These are phyloP conservation scores for Lasioglossum marginatum DNA, from an alignment of 2,888 invertebrate genomes.

Conservation along the genomic window DNA sequence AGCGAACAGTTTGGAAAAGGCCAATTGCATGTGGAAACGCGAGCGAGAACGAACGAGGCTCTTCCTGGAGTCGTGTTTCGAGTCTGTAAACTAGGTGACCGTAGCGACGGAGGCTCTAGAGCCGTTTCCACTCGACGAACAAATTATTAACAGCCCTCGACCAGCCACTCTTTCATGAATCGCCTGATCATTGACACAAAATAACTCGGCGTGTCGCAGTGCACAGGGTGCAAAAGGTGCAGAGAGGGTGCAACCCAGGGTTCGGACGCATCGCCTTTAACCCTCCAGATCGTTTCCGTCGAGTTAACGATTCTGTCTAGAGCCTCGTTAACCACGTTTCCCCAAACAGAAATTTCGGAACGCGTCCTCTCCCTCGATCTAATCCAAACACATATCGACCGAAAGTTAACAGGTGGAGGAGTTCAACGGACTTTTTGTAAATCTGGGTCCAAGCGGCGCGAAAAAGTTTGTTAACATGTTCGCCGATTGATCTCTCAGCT, in stretches of 20 bases:
- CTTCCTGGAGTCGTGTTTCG: constrained; percentile 72
- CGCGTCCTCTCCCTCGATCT: background rate
- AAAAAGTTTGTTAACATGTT: background rate
- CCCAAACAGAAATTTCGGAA: background rate
- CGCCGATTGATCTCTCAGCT: background rate
- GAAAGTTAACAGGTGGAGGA: background rate
- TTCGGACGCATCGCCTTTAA: constrained; percentile 1
- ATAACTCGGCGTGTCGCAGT: background rate
- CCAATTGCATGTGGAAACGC: constrained; percentile 62
- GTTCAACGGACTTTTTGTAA: background rate
- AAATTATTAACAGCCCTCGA: constrained; percentile 43
- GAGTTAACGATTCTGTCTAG: constrained; percentile 4
- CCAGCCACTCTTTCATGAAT: constrained; percentile 28
- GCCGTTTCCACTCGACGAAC: background rate
- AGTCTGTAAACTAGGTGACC: constrained; percentile 58
- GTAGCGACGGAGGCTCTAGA: constrained; percentile 1
- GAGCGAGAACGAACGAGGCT: constrained; percentile 55
- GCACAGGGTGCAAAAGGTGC: background rate
- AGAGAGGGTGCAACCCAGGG: background rate
- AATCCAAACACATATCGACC: background rate
- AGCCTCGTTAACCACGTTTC: background rate
- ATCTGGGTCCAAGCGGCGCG: background rate
- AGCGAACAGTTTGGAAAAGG: constrained; percentile 53
- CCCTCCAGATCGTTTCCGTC: background rate
- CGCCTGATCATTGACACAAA: constrained; percentile 32